Evolutionary conservation across 2,888 invertebrate genomes (phyloP), one percentile per base, ranked within the genome.

Genomic region (Sarcophaga rosellei): DNA sequence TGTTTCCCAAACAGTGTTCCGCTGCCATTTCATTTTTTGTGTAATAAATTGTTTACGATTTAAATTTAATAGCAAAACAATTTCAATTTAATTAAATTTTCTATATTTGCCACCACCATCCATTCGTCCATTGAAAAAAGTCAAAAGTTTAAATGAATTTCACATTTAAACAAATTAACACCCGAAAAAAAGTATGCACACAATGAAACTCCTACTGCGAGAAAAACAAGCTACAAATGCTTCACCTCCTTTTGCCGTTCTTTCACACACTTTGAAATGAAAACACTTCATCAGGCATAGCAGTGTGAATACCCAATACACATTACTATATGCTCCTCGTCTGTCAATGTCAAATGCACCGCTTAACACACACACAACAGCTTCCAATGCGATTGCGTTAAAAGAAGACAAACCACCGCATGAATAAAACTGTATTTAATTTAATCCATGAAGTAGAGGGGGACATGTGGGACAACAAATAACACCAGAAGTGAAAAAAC

Each of bases 281-380:
- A 53, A 53, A 53, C 53, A 53, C 25, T 66, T 44, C 35, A 44
- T 66, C 53, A 47, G 62, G 57, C 73, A 62, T 23, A 62, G 59
- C 59, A 65, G 72, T 44, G 72, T 44, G 72, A 62, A 73, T 23
- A 73, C 73, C 73, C 53, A 68, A 23, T 0, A 20, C 68, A 62
- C 66, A 66, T 53, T 53, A n/a, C n/a, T n/a, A 70, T 20, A 25
- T 63, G 69, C 20, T 81, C 70, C 73, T 79, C 85, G 82, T 86
- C 75, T 86, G 85, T 86, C 85, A 86, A 79, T 73, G 82, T 86
- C 82, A 86, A 80, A 76, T 83, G 62, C 82, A 86, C 82, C 72
- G 82, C 79, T 86, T 86, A 80, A 76, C 23, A 76, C 53, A 53
- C 47, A 47, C 53, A 53, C 82, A 86, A 86, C 82, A 76, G 85